Percentiles rank a stretch among this genome's conserved stretches.
phyloP scores from a whole-genome alignment of 2,888 invertebrate genomes.

The Girardia tigrina region DNA sequence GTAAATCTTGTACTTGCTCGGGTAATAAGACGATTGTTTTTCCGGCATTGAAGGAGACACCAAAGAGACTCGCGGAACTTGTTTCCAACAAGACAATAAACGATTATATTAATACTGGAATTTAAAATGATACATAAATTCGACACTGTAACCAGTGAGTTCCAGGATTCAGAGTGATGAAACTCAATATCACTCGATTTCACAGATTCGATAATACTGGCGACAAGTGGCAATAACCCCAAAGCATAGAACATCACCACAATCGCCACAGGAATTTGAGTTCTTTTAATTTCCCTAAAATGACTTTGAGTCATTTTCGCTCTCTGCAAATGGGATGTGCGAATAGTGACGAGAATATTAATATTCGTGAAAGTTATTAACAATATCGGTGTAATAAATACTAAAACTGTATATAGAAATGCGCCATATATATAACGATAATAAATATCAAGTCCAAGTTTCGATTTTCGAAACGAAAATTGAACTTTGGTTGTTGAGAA shows the following conservation, averaged over 20 bases:
- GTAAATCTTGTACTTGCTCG: neutral
- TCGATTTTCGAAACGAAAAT: neutral
- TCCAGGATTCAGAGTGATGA: neutral
- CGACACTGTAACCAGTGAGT: neutral
- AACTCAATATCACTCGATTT: constrained; percentile 6
- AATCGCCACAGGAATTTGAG: neutral
- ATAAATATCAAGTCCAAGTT: neutral
- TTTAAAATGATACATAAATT: constrained; percentile 8
- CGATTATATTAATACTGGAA: constrained; percentile 20
- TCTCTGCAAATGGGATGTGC: neutral
- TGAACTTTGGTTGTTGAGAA: neutral
- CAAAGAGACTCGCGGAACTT: constrained; percentile 5
- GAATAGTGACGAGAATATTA: neutral
- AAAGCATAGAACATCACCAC: constrained; percentile 5
- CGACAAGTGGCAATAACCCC: neutral
- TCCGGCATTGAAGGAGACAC: neutral
- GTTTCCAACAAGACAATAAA: neutral
- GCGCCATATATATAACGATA: constrained; percentile 7
- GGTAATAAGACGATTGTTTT: neutral
- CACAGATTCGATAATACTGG: neutral
- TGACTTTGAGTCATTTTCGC: neutral
- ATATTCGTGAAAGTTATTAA: neutral
- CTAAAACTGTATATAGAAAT: neutral
- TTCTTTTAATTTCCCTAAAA: neutral
- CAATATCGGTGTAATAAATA: neutral